Evolutionary conservation across 2,113 vertebrate species (phyloP), one percentile per base, ranked within the genome.

Genomic region (Rhinolophus ferrumequinum): DNA sequence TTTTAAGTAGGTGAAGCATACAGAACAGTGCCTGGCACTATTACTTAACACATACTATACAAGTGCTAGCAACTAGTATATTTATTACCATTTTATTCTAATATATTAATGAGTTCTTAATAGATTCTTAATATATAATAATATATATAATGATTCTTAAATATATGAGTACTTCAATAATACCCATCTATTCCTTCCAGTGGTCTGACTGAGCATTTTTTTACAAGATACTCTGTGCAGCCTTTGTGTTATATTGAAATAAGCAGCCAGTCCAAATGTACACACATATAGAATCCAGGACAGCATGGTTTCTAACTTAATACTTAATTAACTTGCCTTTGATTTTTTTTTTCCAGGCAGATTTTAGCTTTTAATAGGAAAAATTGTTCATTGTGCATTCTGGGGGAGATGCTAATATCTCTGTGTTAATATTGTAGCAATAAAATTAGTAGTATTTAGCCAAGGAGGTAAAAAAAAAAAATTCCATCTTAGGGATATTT

Each of bases 391-490:
- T 72, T 81, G 7, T 75, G 11, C 35, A 56, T 88, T 93, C 88
- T 80, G 22, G 33, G 52, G 86, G 33, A 70, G 66, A 75, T 81
- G 44, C 47, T 93, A 81, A 66, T 91, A 84, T 38, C 28, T 76
- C 15, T n/a, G 13, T 80, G 4, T 73, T 93, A 79, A 72, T 94
- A 52, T 81, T 70, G 13, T 69, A 47, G 72, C 35, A 77, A 86
- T 69, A 92, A 88, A 93, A 76, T 79, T 75, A 93, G 35, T 33
- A 64, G 26, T 67, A 21, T 50, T 84, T 94, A 88, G 44, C 16
- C 26, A 83, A 93, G 56, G 18, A 90, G 76, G 30, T 93, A 67
- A 92, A 92, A 50, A 50, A 47, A 47, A 50, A 50, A 94, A 21
- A 15, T 93, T 83, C 28, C 12, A 44, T 92, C 33, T 41, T 75